A percentile compares a stretch with the other conserved stretches of the same genome.
These are phyloP conservation scores for Hydractinia symbiolongicarpus DNA, from an alignment of 30 jellyfish, hydroid and myxozoan genomes.

Conservation along the genomic window DNA sequence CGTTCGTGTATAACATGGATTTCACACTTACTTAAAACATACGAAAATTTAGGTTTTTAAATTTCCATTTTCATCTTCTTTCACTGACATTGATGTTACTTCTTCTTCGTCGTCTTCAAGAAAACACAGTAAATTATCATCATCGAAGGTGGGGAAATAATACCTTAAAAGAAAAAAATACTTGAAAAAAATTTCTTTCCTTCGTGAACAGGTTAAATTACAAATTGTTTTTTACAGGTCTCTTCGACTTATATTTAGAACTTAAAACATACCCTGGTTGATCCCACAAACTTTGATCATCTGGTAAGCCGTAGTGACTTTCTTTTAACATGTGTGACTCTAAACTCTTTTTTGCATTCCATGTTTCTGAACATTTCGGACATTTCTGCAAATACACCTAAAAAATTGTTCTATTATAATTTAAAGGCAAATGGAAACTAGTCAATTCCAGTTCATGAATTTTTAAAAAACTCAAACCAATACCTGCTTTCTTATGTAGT, in stretches of 20 bases:
- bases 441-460: not conserved
- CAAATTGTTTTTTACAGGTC: not conserved
- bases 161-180: slow-evolving; percentile 17
- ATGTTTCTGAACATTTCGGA: slow-evolving; percentile 52
- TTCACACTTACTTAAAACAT: no score
- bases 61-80: slow-evolving; percentile 44
- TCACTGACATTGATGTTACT: not conserved
- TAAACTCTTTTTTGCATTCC: slow-evolving; percentile 22
- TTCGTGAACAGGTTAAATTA: not conserved
- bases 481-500: slow-evolving; percentile 81
- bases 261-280: slow-evolving; percentile 83
- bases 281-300: slow-evolving; percentile 75
- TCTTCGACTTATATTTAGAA: not conserved
- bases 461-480: not conserved
- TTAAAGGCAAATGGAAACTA: not conserved
- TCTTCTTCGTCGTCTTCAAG: slow-evolving; percentile 72
- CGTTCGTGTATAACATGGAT: no score
- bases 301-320: slow-evolving; percentile 66
- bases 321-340: slow-evolving; percentile 47
- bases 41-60: not conserved
- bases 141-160: slow-evolving; percentile 46
- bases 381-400: slow-evolving; percentile 66
- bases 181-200: not conserved
- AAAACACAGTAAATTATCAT: slow-evolving; percentile 48
- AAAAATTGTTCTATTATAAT: not conserved